Conservation (phyloP, 2,113 vertebrate species). For the Cervus canadensis region DNA sequence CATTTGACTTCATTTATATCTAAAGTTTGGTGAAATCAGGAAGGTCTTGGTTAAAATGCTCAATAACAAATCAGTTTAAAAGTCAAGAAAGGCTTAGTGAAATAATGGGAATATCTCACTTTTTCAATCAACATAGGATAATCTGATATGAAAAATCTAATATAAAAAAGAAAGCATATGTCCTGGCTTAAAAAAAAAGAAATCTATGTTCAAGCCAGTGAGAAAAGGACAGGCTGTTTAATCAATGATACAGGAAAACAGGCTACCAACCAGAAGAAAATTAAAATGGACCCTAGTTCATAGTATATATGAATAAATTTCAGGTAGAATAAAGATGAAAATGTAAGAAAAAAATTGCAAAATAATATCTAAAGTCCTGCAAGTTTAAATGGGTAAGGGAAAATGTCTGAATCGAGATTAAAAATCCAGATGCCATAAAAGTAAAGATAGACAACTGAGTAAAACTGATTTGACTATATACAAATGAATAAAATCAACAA, state of each 20-base stretch:
- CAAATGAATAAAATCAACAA: background rate
- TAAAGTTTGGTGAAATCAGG: background rate
- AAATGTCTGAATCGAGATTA: background rate
- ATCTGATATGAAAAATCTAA: background rate
- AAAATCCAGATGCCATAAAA: background rate
- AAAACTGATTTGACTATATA: background rate
- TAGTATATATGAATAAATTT: background rate
- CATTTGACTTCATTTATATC: background rate
- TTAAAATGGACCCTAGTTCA: background rate
- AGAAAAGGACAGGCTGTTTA: background rate
- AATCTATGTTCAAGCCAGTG: background rate
- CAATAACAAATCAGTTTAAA: background rate
- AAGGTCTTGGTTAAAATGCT: background rate
- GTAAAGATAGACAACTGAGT: constrained; percentile 6
- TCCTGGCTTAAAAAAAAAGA: background rate
- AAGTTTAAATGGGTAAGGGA: background rate
- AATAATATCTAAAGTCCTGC: background rate
- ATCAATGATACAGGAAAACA: background rate
- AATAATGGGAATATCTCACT: background rate
- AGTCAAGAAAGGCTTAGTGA: background rate
- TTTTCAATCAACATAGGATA: background rate
- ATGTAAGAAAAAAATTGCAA: background rate
- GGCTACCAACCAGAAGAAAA: background rate
- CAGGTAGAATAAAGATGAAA: background rate
- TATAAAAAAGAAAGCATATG: background rate